Evolutionary conservation across 2,888 invertebrate species (phyloP).

Genomic region (Dione vanillae): DNA sequence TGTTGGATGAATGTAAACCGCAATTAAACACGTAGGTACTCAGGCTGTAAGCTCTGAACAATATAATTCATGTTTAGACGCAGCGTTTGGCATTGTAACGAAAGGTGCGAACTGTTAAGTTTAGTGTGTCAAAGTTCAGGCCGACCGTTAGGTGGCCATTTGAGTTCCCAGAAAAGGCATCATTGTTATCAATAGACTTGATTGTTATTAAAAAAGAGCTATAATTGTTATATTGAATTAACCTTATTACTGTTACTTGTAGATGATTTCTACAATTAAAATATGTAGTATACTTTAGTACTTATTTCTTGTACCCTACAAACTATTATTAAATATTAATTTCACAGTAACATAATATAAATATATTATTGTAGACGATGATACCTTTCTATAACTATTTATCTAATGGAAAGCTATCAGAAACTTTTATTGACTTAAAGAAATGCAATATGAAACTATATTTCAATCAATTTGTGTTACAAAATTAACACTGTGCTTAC

Average conservation of each 20-base stretch:
- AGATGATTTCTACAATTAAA: too few species aligned
- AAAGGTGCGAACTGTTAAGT: conserved; percentile 53
- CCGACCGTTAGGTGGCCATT: conserved; percentile 67
- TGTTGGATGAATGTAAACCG: conserved; percentile 25
- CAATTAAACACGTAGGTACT: conserved; percentile 35
- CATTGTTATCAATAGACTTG: conserved; percentile 15
- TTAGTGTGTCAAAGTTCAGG: conserved; percentile 75
- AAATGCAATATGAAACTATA: not conserved
- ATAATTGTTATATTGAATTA: conserved; percentile 6
- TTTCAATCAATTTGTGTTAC: conserved; percentile 15
- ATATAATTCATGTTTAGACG: conserved; percentile 35
- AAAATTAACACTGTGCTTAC: conserved; percentile 11
- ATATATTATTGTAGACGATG: not conserved
- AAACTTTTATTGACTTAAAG: not conserved
- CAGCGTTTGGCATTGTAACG: conserved; percentile 42
- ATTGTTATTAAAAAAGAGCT: conserved; percentile 19
- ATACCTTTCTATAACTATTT: not conserved
- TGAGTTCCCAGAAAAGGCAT: conserved; percentile 46
- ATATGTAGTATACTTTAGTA: too few species aligned
- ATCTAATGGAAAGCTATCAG: not conserved
- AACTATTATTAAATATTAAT: too few species aligned
- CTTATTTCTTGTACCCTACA: too few species aligned
- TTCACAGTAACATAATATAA: not conserved
- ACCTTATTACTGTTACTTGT: not conserved
- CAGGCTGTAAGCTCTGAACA: conserved; percentile 30